Base-by-base conservation (phyloP, 2,888 invertebrate genomes). In the Tridacna crocea region DNA sequence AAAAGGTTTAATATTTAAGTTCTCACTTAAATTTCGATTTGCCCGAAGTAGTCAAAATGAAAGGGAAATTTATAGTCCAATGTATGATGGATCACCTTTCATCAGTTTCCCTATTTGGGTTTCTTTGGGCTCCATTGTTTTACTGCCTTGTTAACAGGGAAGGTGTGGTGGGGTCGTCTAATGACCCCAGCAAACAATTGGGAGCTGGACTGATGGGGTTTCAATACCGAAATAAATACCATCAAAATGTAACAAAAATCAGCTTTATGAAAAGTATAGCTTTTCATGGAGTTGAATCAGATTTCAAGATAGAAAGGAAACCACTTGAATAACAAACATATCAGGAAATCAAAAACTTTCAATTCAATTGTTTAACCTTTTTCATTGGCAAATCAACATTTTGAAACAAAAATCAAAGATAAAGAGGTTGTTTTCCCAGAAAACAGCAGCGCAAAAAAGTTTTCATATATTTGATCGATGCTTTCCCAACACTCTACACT, bases 341-440 rank as follows among this genome's bases (percentile, higher is more conserved):
- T 70, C 70, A 22, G 48, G 70, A 70, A 70, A 70, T 70, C 70
- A 70, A 70, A 70, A 51, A 70, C 70, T 51, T 66, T 70, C 12
- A 47, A 70, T 48, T 70, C 48, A 61, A 61, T 61, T 61, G 61
- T 61, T 19, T 61, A 61, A 61, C 61, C 19, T 61, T 61, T 61
- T 24, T 58, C 58, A 4, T 4, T 19, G 19, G 10, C 19, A 19
- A n/a, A 58, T 19, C 10, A 58, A 58, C 58, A 58, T 58, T 58
- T 58, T 19, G 58, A 6, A 3, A 58, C 58, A 58, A 58, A 58
- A n/a, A 58, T 4, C 2, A 19, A 19, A 58, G 4, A 58, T 19
- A 19, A 10, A 2, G 8, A 36, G 36, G 2, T 36, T 36, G 36
- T 36, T 36, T 36, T 36, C 8, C 36, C 36, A 4, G 36, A 36